phyloP scores from a whole-genome alignment of 2,113 vertebrate genomes.

The Oryzias javanicus region DNA sequence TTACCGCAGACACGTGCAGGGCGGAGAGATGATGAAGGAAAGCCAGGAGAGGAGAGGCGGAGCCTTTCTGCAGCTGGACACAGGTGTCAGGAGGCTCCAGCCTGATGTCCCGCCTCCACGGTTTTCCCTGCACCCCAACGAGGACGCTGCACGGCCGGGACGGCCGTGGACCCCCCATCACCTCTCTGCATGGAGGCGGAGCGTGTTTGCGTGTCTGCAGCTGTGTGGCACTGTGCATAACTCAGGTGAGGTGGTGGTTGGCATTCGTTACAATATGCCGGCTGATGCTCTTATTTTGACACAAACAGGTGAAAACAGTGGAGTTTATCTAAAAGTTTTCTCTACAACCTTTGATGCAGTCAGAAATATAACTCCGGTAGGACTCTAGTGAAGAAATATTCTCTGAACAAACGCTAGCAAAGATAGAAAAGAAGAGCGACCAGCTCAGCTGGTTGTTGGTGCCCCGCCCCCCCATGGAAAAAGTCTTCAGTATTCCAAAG shows the following conservation, averaged over 20 bases:
- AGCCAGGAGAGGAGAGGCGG: neutral
- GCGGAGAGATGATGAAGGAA: constrained; percentile 25
- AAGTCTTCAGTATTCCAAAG: constrained; percentile 88
- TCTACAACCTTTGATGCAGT: constrained; percentile 73
- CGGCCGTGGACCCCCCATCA: constrained; percentile 29
- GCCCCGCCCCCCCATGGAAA: constrained; percentile 83
- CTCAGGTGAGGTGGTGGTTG: constrained; percentile 31
- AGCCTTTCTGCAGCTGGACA: too few species aligned
- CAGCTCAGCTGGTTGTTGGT: constrained; percentile 92
- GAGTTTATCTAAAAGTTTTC: constrained; percentile 53
- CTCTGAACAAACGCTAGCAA: constrained; percentile 91
- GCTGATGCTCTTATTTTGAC: constrained; percentile 59
- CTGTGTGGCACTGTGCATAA: constrained; percentile 25
- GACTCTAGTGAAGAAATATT: constrained; percentile 86
- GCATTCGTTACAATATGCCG: constrained; percentile 40
- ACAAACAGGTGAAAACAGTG: constrained; percentile 66
- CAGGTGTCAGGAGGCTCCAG: too few species aligned
- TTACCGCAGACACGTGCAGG: constrained; percentile 8
- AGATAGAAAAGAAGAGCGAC: constrained; percentile 90
- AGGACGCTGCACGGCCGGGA: constrained; percentile 58
- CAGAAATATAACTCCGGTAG: constrained; percentile 78
- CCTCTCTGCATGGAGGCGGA: constrained; percentile 7
- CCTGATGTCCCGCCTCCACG: too few species aligned
- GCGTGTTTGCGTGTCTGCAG: constrained; percentile 37
- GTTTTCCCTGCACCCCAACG: constrained; percentile 18